Conservation (phyloP, 2,888 invertebrate genomes). For the Oscheius sp. region DNA sequence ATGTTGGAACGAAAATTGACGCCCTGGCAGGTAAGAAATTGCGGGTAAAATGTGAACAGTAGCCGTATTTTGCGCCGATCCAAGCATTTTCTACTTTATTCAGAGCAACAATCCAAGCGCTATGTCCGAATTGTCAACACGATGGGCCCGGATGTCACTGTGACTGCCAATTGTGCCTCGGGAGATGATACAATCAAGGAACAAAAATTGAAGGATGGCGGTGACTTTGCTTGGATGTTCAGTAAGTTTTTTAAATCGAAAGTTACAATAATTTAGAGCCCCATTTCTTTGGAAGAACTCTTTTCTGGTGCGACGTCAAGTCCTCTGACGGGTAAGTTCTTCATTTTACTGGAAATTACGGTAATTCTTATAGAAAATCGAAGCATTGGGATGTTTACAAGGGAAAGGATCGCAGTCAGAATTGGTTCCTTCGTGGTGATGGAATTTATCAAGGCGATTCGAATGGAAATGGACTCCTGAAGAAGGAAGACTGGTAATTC, state of each 20-base stretch:
- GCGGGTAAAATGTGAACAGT: background rate
- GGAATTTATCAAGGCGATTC: slow-evolving; percentile 6
- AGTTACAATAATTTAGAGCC: slow-evolving; percentile 3
- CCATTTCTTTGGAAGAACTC: background rate
- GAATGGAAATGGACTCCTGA: background rate
- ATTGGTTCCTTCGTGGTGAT: slow-evolving; percentile 1
- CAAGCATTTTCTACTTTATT: background rate
- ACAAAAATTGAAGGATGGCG: background rate
- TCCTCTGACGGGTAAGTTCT: background rate
- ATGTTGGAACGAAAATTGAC: too few species aligned
- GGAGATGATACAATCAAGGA: background rate
- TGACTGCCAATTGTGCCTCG: slow-evolving; percentile 5
- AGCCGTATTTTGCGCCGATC: too few species aligned
- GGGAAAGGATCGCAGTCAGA: background rate
- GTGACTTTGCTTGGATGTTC: background rate
- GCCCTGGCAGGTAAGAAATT: too few species aligned
- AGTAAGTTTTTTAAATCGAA: background rate
- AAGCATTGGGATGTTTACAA: slow-evolving; percentile 11
- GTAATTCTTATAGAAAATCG: background rate
- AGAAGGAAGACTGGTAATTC: background rate
- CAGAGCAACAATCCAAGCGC: background rate
- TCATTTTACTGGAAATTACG: too few species aligned
- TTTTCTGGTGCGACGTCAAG: slow-evolving; percentile 2
- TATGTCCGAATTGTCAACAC: background rate
- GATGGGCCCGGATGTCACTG: background rate